These are phyloP conservation scores for Falcunculus frontatus DNA, from an alignment of 2,113 vertebrate species.

Conservation along the genomic window DNA sequence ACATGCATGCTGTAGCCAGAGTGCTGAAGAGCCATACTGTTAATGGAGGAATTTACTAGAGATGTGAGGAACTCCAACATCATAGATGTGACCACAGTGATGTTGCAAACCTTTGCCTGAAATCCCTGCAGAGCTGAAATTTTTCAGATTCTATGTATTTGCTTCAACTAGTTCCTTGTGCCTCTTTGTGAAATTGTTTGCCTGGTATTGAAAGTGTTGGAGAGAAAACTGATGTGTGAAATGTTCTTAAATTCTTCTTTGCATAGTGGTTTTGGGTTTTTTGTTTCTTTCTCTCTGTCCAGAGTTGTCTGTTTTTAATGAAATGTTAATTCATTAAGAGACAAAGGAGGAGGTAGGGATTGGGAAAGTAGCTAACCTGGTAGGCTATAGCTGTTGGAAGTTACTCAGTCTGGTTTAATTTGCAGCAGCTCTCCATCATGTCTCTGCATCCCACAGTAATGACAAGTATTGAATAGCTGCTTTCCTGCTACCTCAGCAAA, in stretches of 20 bases:
- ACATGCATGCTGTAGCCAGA: background rate
- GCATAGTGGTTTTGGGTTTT: accelerated
- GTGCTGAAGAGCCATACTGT: background rate
- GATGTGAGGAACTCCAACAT: background rate
- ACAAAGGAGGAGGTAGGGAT: background rate
- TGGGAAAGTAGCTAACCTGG: background rate
- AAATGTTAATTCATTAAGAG: background rate
- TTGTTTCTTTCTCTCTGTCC: background rate
- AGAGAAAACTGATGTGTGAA: background rate
- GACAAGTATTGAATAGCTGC: background rate
- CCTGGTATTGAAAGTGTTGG: background rate
- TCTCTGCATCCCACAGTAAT: background rate
- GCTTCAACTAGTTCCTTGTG: background rate
- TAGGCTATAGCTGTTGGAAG: background rate
- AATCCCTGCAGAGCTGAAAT: background rate
- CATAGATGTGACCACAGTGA: background rate
- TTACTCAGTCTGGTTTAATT: background rate
- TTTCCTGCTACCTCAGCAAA: background rate
- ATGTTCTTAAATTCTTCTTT: background rate
- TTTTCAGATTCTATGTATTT: background rate
- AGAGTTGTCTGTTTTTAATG: background rate
- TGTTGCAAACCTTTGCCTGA: background rate
- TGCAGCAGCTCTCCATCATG: background rate
- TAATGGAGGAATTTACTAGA: background rate
- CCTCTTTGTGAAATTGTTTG: background rate